Evolutionary conservation across 53 echinoderm and acorn worm genomes (phyloP).

Genomic region (Hippasteria phrygiana): DNA sequence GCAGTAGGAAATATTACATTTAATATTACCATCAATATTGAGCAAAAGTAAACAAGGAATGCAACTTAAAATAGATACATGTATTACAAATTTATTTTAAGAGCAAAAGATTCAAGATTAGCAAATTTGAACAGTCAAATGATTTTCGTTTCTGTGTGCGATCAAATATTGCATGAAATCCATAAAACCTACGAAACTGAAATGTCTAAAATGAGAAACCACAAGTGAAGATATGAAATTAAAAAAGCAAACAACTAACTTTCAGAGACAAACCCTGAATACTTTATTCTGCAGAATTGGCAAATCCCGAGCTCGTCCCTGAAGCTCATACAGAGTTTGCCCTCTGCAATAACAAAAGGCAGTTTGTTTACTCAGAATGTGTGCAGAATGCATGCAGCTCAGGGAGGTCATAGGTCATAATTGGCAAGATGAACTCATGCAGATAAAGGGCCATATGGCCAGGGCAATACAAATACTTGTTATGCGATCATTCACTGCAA

Average conservation of each 20-base stretch:
- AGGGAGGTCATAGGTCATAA: conserved; percentile 47
- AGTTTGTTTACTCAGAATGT: conserved; percentile 59
- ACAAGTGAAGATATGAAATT: too few species aligned
- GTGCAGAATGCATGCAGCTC: conserved; percentile 54
- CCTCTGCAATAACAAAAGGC: conserved; percentile 59
- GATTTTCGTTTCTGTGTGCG: too few species aligned
- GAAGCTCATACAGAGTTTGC: conserved; percentile 9
- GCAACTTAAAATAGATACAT: too few species aligned
- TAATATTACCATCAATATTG: too few species aligned
- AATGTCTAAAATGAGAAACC: too few species aligned
- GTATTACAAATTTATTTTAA: too few species aligned
- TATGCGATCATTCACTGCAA: neutral
- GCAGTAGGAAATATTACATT: too few species aligned
- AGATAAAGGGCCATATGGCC: conserved; percentile 20
- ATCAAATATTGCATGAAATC: too few species aligned
- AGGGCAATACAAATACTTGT: neutral
- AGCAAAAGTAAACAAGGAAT: too few species aligned
- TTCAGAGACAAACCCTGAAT: neutral
- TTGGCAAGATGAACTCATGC: neutral
- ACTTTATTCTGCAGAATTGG: neutral
- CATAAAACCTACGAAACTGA: too few species aligned
- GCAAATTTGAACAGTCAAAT: too few species aligned
- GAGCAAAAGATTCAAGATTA: too few species aligned
- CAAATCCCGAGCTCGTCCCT: conserved; percentile 6
- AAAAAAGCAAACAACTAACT: neutral